A percentile compares a stretch with the other conserved stretches of the same genome.
phyloP scores from a whole-genome alignment of 1,140 invertebrate genomes.

The Heterodera carotae region DNA sequence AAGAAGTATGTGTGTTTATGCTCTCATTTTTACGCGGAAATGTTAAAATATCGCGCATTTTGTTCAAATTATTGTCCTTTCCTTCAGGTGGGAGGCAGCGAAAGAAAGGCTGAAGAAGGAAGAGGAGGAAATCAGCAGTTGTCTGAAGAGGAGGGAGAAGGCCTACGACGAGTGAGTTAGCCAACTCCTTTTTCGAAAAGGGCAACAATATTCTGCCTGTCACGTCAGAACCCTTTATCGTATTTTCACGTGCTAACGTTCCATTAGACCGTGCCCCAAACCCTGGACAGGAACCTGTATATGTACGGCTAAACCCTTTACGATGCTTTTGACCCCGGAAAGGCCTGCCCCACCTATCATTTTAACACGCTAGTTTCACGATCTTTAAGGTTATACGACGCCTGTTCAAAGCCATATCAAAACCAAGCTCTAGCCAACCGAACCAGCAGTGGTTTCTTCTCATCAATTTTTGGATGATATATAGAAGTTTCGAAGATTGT shows the following conservation, averaged over 20 bases:
- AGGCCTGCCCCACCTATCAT: too few relatives aligned
- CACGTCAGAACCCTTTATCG: too few relatives aligned
- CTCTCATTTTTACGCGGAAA: too few relatives aligned
- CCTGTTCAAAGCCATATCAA: conserved; percentile 30
- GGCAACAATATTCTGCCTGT: too few relatives aligned
- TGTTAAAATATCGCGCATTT: conserved; percentile 7
- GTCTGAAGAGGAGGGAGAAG: conserved; percentile 35
- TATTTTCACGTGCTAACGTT: too few relatives aligned
- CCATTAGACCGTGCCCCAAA: too few relatives aligned
- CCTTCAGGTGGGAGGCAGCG: conserved; percentile 40
- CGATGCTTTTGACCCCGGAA: too few relatives aligned
- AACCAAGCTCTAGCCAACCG: conserved; percentile 5
- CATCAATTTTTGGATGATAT: conserved; percentile 31
- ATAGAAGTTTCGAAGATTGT: not conserved
- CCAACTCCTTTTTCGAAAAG: too few relatives aligned
- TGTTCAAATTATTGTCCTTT: conserved; percentile 23
- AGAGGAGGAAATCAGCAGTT: conserved; percentile 33
- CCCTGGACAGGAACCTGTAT: too few relatives aligned
- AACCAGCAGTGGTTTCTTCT: conserved; percentile 36
- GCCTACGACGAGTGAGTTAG: conserved; percentile 32
- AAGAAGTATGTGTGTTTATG: too few relatives aligned
- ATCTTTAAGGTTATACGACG: conserved; percentile 30
- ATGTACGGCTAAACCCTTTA: too few relatives aligned
- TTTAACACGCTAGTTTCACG: not conserved
- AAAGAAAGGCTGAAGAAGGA: conserved; percentile 36